Evolutionary conservation across 1,140 invertebrate genomes (phyloP).

Genomic region (Drosophila prosaltans): DNA sequence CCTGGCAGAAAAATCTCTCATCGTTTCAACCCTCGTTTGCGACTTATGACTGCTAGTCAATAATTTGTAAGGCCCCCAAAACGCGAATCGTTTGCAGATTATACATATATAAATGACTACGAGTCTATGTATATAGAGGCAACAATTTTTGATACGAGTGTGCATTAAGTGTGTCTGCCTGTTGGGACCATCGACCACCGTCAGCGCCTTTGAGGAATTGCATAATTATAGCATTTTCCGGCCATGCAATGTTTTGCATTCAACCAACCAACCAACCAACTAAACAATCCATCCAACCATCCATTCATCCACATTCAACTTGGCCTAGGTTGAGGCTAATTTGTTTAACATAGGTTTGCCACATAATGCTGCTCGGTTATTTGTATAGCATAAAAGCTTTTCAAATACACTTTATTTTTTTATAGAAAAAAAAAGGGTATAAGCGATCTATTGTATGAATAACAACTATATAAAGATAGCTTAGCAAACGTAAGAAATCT

Average conservation of each 20-base stretch:
- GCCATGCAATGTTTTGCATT: constrained; percentile 19
- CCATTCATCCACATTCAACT: constrained; percentile 47
- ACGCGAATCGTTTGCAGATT: constrained; percentile 64
- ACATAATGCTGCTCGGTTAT: constrained; percentile 39
- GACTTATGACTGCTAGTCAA: constrained; percentile 62
- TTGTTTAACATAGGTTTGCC: constrained; percentile 51
- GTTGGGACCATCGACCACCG: constrained; percentile 58
- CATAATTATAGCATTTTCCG: constrained; percentile 80
- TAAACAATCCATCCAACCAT: constrained; percentile 5
- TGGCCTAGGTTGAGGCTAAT: constrained; percentile 56
- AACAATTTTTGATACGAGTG: too few relatives aligned
- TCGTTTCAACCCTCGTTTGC: constrained; percentile 47
- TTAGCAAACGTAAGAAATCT: background rate
- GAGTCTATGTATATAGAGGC: background rate
- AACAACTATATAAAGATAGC: too few relatives aligned
- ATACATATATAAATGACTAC: constrained; percentile 34
- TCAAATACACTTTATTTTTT: constrained; percentile 4
- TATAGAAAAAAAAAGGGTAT: background rate
- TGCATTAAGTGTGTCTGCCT: background rate
- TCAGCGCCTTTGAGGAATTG: constrained; percentile 82
- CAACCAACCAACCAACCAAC: background rate
- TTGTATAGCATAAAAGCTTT: constrained; percentile 37
- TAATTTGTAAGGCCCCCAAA: constrained; percentile 69
- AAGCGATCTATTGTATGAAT: background rate
- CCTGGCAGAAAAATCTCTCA: background rate